Conservation (phyloP, 2,797 vertebrate genomes). For the Lagocephalus sceleratus region DNA sequence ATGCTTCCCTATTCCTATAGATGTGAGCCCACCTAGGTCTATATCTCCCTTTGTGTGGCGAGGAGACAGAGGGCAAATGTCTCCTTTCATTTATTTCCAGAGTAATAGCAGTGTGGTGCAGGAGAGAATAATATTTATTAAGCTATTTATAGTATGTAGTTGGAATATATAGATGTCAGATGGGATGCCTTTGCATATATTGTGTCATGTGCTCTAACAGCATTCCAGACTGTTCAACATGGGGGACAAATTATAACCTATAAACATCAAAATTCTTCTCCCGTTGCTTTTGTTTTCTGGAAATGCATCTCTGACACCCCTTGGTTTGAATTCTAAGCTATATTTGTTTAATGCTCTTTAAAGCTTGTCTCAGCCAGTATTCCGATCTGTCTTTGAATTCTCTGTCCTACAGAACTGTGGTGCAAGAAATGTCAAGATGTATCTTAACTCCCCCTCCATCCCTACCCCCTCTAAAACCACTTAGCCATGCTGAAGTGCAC, state of each 20-base stretch:
- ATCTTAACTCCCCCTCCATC: slow-evolving; percentile 68
- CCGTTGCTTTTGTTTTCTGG: slow-evolving; percentile 3
- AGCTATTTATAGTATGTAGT: slow-evolving; percentile 72
- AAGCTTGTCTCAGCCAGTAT: slow-evolving; percentile 73
- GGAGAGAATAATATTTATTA: slow-evolving; percentile 68
- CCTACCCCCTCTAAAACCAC: slow-evolving; percentile 68
- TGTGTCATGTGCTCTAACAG: slow-evolving; percentile 63
- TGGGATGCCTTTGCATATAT: slow-evolving; percentile 58
- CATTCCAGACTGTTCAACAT: slow-evolving; percentile 49
- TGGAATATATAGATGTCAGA: slow-evolving; percentile 70
- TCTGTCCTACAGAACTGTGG: slow-evolving; percentile 54
- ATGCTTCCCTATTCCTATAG: slow-evolving; percentile 41
- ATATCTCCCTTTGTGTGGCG: slow-evolving; percentile 41
- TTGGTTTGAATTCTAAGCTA: slow-evolving; percentile 71
- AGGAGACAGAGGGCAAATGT: slow-evolving; percentile 69
- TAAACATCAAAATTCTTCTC: slow-evolving; percentile 70
- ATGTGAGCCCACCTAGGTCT: slow-evolving; percentile 29
- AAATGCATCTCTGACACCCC: slow-evolving; percentile 65
- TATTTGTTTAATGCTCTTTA: slow-evolving; percentile 82
- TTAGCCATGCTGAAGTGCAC: slow-evolving; percentile 74
- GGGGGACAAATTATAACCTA: slow-evolving; percentile 73
- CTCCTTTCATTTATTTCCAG: slow-evolving; percentile 65
- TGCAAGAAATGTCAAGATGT: slow-evolving; percentile 74
- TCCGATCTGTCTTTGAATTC: slow-evolving; percentile 69
- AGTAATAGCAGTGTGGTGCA: slow-evolving; percentile 49